Base-by-base conservation (phyloP, 2,113 vertebrate genomes). In the Dermatemys mawii region DNA sequence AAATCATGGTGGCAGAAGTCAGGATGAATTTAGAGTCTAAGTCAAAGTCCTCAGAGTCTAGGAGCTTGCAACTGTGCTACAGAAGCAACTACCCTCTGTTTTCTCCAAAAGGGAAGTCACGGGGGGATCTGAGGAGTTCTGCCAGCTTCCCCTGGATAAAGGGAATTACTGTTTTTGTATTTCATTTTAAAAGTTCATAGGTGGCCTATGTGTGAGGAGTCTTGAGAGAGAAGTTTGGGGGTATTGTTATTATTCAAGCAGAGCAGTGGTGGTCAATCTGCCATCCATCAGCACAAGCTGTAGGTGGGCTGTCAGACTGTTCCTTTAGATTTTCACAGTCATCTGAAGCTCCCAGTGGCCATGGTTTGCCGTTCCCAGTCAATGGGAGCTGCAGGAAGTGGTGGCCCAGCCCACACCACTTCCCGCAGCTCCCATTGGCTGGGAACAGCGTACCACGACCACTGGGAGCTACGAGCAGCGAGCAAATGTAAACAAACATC, bases 21-120 rank as follows among this genome's bases (percentile, higher is more conserved):
- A 92, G 22, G 84, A 60, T 8, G 83, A 7, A 29, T 83, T 2
- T 8, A 75, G 87, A 75, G 27, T 1, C 53, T 44, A 90, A 91
- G 82, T 84, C 2, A 82, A 78, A 92, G 84, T 92, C 85, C 27
- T 35, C 88, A 24, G 84, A 38, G 49, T 73, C 16, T 46, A 81
- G 54, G 79, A 50, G 54, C 27, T 78, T 44, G 70, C 9, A 41
- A 38, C 38, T 41, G 60, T 16, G 32, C 60, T 63, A 63, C 16
- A 63, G 60, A 13, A 5, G 60, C 14, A 19, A 63, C 13, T 35
- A 50, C 8, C 14, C 2, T 4, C 10, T 0, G 0, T 78, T 27
- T 12, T 16, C 49, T 5, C 13, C 67, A 75, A 1, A n/a, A 63
- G 89, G 78, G 11, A 1, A 88, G 91, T 94, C 60, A 80, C 44